phyloP scores from a whole-genome alignment of 2,113 vertebrate species.

The Varanus komodoensis region DNA sequence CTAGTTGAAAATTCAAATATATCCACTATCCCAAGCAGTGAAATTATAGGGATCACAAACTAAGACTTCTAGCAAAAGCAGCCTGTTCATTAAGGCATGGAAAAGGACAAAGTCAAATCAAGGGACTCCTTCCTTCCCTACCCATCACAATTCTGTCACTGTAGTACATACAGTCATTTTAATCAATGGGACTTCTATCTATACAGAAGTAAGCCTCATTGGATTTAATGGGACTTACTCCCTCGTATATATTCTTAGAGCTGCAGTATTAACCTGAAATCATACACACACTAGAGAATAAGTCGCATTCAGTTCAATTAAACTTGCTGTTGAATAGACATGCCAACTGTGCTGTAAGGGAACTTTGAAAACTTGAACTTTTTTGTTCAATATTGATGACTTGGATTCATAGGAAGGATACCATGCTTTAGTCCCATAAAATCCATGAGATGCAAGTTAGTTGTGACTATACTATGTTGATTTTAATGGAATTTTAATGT shows the following conservation, averaged over 20 bases:
- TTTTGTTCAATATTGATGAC: background rate
- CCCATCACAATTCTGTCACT: background rate
- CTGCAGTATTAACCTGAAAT: no score
- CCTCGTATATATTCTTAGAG: no score
- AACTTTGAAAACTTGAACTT: background rate
- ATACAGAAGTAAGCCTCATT: no score
- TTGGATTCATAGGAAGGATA: background rate
- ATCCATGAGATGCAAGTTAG: background rate
- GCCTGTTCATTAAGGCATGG: background rate
- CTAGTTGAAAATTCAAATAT: background rate
- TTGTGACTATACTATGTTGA: background rate
- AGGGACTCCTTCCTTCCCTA: background rate
- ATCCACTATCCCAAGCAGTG: background rate
- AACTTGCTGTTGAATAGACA: no score
- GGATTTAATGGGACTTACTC: no score
- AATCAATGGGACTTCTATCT: no score
- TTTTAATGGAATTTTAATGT: background rate
- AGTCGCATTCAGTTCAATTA: no score
- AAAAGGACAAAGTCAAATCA: background rate
- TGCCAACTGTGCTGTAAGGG: no score
- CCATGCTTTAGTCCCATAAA: background rate
- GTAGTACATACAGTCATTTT: no score
- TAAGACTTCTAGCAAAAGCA: background rate
- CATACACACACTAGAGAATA: no score
- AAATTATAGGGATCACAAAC: background rate